A percentile compares a stretch with the other conserved stretches of the same genome.
Conservation (phyloP, 1,140 invertebrate species). For the Drosophila sturtevanti region DNA sequence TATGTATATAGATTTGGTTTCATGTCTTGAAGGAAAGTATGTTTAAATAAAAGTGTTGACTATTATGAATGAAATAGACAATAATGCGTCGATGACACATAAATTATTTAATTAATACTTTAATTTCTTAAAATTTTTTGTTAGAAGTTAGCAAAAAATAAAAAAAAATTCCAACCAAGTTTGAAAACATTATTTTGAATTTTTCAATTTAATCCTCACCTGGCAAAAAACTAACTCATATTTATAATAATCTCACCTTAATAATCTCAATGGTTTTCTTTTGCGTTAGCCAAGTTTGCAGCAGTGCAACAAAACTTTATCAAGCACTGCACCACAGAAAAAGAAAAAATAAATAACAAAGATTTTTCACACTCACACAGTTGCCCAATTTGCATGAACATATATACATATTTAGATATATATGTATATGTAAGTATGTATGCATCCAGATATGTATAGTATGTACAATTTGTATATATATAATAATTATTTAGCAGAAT, state of each 20-base stretch:
- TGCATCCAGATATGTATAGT: not conserved
- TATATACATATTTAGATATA: not conserved
- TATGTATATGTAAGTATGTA: not conserved
- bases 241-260: not conserved
- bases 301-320: not conserved
- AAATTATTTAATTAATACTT: too few species aligned
- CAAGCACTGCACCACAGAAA: not conserved
- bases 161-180: too few species aligned
- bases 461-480: not conserved
- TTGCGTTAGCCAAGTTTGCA: not conserved
- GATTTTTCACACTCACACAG: conserved; percentile 4
- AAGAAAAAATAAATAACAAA: not conserved
- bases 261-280: not conserved
- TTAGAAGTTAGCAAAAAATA: too few species aligned
- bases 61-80: too few species aligned
- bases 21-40: too few species aligned
- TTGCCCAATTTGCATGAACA: not conserved
- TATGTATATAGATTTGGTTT: too few species aligned
- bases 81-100: too few species aligned
- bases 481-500: conserved; percentile 39
- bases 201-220: not conserved
- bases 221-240: not conserved
- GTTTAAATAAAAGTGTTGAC: too few species aligned
- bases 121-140: too few species aligned
- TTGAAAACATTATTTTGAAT: too few species aligned